These are phyloP conservation scores for Sebastes iracundus DNA, from an alignment of 2,797 vertebrate species.

Conservation along the genomic window DNA sequence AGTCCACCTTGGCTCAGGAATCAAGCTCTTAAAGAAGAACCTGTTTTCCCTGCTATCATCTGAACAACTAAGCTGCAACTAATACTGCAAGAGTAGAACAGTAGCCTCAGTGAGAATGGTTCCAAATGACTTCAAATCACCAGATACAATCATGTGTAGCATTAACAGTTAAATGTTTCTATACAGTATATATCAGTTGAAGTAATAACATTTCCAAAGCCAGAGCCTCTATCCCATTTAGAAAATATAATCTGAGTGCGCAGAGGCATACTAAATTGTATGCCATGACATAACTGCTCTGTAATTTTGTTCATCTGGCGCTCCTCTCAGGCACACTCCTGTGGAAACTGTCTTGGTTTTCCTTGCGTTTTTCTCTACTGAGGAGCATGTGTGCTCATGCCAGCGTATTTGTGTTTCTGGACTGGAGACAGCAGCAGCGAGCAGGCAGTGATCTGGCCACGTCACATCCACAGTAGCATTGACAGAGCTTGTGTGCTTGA, in stretches of 20 bases:
- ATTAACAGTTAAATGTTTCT: not conserved
- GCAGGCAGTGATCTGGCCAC: slow-evolving; percentile 40
- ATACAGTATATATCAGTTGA: not conserved
- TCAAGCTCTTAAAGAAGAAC: not conserved
- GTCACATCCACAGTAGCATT: slow-evolving; percentile 48
- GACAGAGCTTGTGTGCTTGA: not conserved
- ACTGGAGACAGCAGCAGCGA: slow-evolving; percentile 18
- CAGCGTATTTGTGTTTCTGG: slow-evolving; percentile 37
- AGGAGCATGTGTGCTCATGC: slow-evolving; percentile 35
- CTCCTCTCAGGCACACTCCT: slow-evolving; percentile 44
- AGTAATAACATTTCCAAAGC: slow-evolving; percentile 17
- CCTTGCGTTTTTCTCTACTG: slow-evolving; percentile 14
- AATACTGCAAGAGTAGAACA: not conserved
- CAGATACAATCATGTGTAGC: not conserved
- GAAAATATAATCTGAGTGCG: slow-evolving; percentile 38
- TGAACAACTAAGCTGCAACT: not conserved
- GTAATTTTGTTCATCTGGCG: slow-evolving; percentile 71
- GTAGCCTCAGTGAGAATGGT: not conserved
- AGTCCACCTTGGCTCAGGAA: not conserved
- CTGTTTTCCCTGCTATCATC: not conserved
- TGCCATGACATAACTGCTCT: slow-evolving; percentile 67
- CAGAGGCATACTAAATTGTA: slow-evolving; percentile 63
- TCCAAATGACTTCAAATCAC: not conserved
- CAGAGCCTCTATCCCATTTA: slow-evolving; percentile 10
- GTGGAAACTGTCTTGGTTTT: slow-evolving; percentile 69